phyloP scores from a whole-genome alignment of 2,888 invertebrate genomes.

The Eupithecia subfuscata region DNA sequence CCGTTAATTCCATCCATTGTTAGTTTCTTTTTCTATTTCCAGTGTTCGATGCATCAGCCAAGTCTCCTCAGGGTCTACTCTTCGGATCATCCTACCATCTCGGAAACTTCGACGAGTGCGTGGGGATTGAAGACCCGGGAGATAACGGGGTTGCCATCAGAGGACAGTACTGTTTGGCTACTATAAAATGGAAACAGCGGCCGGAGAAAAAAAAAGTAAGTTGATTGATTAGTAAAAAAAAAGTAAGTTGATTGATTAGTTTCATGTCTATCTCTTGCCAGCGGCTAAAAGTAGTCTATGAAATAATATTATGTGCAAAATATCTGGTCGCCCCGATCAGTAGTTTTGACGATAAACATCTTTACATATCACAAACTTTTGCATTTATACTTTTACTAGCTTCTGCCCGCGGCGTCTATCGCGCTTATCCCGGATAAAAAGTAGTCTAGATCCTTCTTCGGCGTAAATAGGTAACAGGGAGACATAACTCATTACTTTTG shows the following conservation, averaged over 20 bases:
- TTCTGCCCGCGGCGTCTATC: no score
- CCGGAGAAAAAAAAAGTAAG: constrained; percentile 67
- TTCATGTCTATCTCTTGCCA: no score
- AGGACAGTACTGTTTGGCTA: constrained; percentile 88
- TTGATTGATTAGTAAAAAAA: constrained; percentile 50
- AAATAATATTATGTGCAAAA: no score
- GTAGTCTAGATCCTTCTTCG: no score
- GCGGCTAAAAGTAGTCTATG: no score
- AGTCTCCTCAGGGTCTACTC: constrained; percentile 87
- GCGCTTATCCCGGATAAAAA: no score
- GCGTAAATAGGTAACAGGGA: no score
- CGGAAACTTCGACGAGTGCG: constrained; percentile 90
- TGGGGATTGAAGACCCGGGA: constrained; percentile 72
- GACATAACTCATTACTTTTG: no score
- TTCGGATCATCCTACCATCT: constrained; percentile 88
- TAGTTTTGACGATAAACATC: no score
- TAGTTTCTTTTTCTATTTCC: constrained; percentile 49
- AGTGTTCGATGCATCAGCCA: constrained; percentile 91
- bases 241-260: constrained; percentile 51
- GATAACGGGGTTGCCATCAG: constrained; percentile 68
- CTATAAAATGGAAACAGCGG: constrained; percentile 73
- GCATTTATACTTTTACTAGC: no score
- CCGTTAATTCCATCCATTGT: not conserved
- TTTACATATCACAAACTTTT: no score
- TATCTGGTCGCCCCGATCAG: no score